A percentile compares a stretch with the other conserved stretches of the same genome.
phyloP scores from a whole-genome alignment of 2,888 invertebrate genomes.

The Scaptomyza tumidula region DNA sequence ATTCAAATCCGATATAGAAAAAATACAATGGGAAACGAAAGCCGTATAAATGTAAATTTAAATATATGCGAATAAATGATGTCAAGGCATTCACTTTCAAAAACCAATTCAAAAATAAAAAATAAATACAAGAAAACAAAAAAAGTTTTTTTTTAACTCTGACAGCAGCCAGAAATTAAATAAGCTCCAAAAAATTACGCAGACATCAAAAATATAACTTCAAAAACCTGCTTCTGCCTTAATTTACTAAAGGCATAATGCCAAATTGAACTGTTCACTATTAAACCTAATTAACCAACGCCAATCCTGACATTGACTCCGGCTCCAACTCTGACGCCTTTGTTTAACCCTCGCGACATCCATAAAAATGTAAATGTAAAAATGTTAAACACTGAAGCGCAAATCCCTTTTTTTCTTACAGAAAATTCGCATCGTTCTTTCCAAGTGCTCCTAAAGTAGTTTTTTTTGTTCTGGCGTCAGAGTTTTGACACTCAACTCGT shows the following conservation, averaged over 20 bases:
- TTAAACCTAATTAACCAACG: slow-evolving; percentile 40
- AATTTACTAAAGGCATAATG: slow-evolving; percentile 60
- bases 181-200: slow-evolving; percentile 50
- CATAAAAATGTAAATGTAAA: slow-evolving; percentile 38
- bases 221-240: slow-evolving; percentile 66
- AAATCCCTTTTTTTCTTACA: slow-evolving; percentile 8
- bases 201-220: slow-evolving; percentile 41
- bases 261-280: slow-evolving; percentile 39
- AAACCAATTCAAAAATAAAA: slow-evolving; percentile 48
- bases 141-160: slow-evolving; percentile 37
- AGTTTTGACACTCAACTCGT: slow-evolving; percentile 17
- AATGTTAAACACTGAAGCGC: slow-evolving; percentile 30
- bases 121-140: slow-evolving; percentile 19
- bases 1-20: slow-evolving; percentile 28
- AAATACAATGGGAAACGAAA: slow-evolving; percentile 25
- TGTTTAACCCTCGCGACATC: slow-evolving; percentile 21
- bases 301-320: slow-evolving; percentile 14
- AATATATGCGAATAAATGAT: slow-evolving; percentile 42
- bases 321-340: slow-evolving; percentile 12
- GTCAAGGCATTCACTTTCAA: slow-evolving; percentile 75
- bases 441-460: slow-evolving; percentile 6
- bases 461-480: slow-evolving; percentile 40
- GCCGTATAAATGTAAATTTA: slow-evolving; percentile 45
- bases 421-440: slow-evolving; percentile 27
- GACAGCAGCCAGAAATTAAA: slow-evolving; percentile 48